These are phyloP conservation scores for Lordiphosa andalusiaca DNA, from an alignment of 2,888 invertebrate species.

Conservation along the genomic window DNA sequence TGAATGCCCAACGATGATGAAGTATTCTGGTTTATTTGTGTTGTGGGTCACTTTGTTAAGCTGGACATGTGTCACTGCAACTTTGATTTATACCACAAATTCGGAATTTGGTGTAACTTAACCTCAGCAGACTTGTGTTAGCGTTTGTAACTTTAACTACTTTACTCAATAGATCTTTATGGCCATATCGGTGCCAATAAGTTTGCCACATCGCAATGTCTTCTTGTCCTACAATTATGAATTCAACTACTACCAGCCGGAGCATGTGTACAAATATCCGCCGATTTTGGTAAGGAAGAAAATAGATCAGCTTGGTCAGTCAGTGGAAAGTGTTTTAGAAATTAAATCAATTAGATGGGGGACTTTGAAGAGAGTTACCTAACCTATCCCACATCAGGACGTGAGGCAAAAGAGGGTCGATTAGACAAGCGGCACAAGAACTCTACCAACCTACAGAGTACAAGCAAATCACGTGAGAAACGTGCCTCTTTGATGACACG, in stretches of 20 bases:
- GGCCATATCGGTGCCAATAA: slow-evolving; percentile 86
- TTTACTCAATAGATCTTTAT: slow-evolving; percentile 83
- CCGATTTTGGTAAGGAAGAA: slow-evolving; percentile 52
- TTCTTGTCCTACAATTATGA: slow-evolving; percentile 89
- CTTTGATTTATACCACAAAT: slow-evolving; percentile 56
- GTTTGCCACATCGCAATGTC: slow-evolving; percentile 85
- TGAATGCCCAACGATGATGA: not conserved
- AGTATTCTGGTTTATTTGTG: slow-evolving; percentile 8
- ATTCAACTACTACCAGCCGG: slow-evolving; percentile 84
- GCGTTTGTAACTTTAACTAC: not conserved
- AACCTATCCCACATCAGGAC: slow-evolving; percentile 38
- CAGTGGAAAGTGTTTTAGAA: not conserved
- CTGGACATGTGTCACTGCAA: slow-evolving; percentile 8
- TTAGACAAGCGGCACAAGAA: not conserved
- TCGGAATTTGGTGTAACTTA: slow-evolving; percentile 63
- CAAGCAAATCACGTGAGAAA: slow-evolving; percentile 32
- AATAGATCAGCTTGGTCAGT: slow-evolving; percentile 16
- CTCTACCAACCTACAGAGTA: not conserved
- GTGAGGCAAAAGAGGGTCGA: slow-evolving; percentile 3
- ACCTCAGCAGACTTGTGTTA: not conserved
- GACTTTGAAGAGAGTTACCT: slow-evolving; percentile 50
- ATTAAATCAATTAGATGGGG: slow-evolving; percentile 47
- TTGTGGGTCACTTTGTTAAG: slow-evolving; percentile 8
- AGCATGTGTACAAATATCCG: slow-evolving; percentile 79
- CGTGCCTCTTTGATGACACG: slow-evolving; percentile 64